Percentiles rank a stretch among this genome's conserved stretches.
Evolutionary conservation across 2,888 invertebrate genomes (phyloP).

Genomic region (Camptogramma bilineatum): DNA sequence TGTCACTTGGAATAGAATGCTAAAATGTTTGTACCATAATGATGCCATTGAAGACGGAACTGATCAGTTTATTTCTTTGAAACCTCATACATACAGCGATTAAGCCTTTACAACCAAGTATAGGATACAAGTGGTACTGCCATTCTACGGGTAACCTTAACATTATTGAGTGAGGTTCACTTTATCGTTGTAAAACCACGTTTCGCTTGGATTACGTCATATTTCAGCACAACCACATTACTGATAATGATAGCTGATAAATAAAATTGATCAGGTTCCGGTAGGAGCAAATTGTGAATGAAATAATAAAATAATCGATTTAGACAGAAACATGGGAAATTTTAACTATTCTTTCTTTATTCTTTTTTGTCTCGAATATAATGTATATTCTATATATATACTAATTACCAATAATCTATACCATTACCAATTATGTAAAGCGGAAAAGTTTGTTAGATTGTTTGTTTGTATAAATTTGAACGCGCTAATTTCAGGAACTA

Average conservation of each 20-base stretch:
- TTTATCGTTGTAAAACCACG: slow-evolving; percentile 29
- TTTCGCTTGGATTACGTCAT: slow-evolving; percentile 29
- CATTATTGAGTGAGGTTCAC: slow-evolving; percentile 30
- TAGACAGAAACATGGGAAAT: not conserved
- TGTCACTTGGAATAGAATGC: no score
- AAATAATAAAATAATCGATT: not conserved
- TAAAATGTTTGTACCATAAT: no score
- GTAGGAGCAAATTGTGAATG: not conserved
- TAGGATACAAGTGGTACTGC: slow-evolving; percentile 6
- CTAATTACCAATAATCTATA: no score
- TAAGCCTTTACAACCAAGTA: slow-evolving; percentile 7
- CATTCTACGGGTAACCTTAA: slow-evolving; percentile 23
- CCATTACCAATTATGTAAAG: no score
- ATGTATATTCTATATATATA: no score
- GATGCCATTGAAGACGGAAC: not conserved
- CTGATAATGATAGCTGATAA: slow-evolving; percentile 28
- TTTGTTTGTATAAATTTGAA: no score
- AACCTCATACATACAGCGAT: not conserved
- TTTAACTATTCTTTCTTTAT: not conserved
- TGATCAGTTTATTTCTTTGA: not conserved
- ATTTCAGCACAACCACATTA: slow-evolving; percentile 23
- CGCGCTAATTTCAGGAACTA: no score
- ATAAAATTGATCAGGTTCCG: slow-evolving; percentile 29
- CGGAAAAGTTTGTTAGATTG: no score
- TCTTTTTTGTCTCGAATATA: no score